Evolutionary conservation across 2,888 invertebrate species (phyloP), one percentile per base, ranked within the genome.

Genomic region (Trimorus sp.): DNA sequence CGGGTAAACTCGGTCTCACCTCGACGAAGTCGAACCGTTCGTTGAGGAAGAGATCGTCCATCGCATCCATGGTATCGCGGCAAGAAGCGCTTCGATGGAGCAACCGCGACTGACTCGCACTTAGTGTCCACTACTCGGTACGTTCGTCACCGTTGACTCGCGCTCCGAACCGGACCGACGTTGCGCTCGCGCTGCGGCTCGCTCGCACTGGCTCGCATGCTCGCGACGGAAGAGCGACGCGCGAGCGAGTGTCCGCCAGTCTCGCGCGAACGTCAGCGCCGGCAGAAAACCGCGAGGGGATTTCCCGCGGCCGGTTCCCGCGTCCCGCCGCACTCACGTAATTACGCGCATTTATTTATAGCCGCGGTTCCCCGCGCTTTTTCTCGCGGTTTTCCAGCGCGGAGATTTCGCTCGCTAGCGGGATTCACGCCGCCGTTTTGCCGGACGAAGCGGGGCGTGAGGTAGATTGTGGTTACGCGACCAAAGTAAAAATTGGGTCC

Each of bases 21-120:
- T 77, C 77, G 15, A 77, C 69, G 15, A 77, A 77, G 48, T 77
- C 77, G 51, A 77, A 63, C 8, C 70, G 63, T 48, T 77, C 77
- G 48, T 70, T 70, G n/a, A 69, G 26, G 14, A 77, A 77, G 16
- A 77, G 11, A n/a, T 77, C 70, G 15, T 77, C 77, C 77, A 77
- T 77, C 14, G 49, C 63, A 70, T 77, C 77, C 77, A 77, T 77
- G 1, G 26, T 26, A 26, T 26, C 26, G 26, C 4, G 26, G 26
- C 4, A 3, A 26, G 26, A 26, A 26, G 26, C 26, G 26, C 26
- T 1, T 4, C 26, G 26, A 26, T n/a, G 7, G 36, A 48, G 36
- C 45, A 38, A 58, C 12, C 37, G 38, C 37, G 8, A 58, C 12
- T 8, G 38, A 11, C 14, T 38, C n/a, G 12, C 15, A 14, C 51